Conservation (phyloP, 2,797 vertebrate species). For the Loriculus beryllinus region DNA sequence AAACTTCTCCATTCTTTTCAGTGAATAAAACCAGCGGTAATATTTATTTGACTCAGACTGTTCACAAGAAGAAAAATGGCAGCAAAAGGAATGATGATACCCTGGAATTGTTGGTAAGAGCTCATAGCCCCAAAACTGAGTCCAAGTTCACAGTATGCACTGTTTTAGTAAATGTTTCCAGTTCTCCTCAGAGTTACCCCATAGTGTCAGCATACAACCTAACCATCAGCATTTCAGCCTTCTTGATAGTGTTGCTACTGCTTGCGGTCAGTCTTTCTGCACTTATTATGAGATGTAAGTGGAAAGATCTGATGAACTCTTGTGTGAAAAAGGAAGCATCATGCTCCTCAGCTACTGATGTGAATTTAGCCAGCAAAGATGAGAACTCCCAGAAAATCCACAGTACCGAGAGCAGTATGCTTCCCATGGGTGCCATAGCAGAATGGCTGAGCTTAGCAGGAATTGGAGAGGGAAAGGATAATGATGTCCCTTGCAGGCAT, state of each 20-base stretch:
- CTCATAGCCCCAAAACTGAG: slow-evolving; percentile 82
- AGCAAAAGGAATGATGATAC: slow-evolving; percentile 49
- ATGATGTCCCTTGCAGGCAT: slow-evolving; percentile 65
- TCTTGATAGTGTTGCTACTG: slow-evolving; percentile 79
- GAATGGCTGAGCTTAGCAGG: slow-evolving; percentile 73
- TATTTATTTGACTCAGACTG: slow-evolving; percentile 78
- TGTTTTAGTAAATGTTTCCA: slow-evolving; percentile 87
- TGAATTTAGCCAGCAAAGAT: slow-evolving; percentile 40
- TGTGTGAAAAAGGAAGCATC: slow-evolving; percentile 67
- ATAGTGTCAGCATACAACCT: slow-evolving; percentile 70
- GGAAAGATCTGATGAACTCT: slow-evolving; percentile 66
- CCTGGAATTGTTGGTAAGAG: slow-evolving; percentile 82
- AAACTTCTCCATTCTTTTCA: slow-evolving; percentile 82
- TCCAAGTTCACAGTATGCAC: slow-evolving; percentile 83
- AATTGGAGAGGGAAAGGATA: slow-evolving; percentile 67
- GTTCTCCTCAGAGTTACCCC: slow-evolving; percentile 67
- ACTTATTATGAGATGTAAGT: slow-evolving; percentile 80
- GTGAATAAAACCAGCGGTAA: slow-evolving; percentile 85
- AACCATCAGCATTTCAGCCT: slow-evolving; percentile 77
- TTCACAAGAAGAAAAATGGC: slow-evolving; percentile 73
- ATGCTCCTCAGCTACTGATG: slow-evolving; percentile 41
- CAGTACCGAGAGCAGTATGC: not conserved
- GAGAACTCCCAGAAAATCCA: slow-evolving; percentile 68
- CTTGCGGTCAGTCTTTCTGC: slow-evolving; percentile 74
- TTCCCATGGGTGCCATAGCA: slow-evolving; percentile 23